Evolutionary conservation across 35 echinoderm and acorn worm species (phyloP).

Genomic region (Ophioderma brevispina): DNA sequence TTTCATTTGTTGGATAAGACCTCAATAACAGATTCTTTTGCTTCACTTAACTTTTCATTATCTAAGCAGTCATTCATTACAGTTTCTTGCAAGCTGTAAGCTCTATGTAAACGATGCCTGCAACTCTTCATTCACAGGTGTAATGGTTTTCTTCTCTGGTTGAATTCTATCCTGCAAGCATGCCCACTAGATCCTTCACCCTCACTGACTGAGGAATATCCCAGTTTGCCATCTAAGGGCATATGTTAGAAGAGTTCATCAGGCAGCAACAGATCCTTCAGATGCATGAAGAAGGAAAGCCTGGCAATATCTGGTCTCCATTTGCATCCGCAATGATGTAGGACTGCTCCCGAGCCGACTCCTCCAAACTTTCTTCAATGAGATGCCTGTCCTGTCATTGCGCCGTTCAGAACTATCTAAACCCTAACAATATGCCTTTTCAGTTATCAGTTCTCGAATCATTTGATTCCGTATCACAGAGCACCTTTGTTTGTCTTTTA

Average conservation of each 20-base stretch:
- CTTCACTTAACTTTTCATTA: constrained; percentile 89
- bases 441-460: constrained; percentile 86
- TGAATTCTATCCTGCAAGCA: constrained; percentile 95
- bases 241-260: constrained; percentile 64
- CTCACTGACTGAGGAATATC: constrained; percentile 89
- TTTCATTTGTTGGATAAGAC: constrained; percentile 73
- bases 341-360: constrained; percentile 27
- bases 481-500: background rate
- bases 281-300: constrained; percentile 85
- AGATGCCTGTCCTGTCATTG: constrained; percentile 13
- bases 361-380: constrained; percentile 26
- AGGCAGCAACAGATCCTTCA: constrained; percentile 50
- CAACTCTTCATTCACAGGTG: constrained; percentile 94
- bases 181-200: constrained; percentile 96
- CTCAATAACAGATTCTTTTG: constrained; percentile 79
- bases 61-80: constrained; percentile 73
- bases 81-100: constrained; percentile 84
- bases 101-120: constrained; percentile 96
- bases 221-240: constrained; percentile 85
- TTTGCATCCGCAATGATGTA: constrained; percentile 76
- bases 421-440: constrained; percentile 76
- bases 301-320: constrained; percentile 69
- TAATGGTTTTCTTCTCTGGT: constrained; percentile 99
- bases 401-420: constrained; percentile 42
- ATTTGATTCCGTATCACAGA: constrained; percentile 38